These are phyloP conservation scores for Agrilus planipennis DNA, from an alignment of 1,140 invertebrate species.

Conservation along the genomic window DNA sequence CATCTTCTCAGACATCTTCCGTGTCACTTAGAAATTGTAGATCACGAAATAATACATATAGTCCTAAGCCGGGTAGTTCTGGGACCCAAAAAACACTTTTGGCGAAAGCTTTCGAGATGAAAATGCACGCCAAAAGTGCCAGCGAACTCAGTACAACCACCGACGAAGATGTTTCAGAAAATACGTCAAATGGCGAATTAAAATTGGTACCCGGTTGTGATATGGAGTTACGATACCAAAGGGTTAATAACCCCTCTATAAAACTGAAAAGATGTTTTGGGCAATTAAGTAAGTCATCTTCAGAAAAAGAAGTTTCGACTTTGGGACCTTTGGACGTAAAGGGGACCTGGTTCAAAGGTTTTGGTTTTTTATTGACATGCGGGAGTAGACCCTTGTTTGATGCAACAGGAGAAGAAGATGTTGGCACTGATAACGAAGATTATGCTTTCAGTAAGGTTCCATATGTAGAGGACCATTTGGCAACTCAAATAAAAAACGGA, in stretches of 20 bases:
- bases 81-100: background rate
- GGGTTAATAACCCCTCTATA: background rate
- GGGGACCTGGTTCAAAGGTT: background rate
- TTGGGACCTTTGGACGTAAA: slow-evolving; percentile 1
- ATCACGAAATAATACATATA: no score
- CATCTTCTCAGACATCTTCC: background rate
- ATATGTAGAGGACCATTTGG: background rate
- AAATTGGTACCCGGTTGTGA: background rate
- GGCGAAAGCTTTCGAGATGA: background rate
- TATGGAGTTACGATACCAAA: background rate
- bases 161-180: background rate
- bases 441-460: background rate
- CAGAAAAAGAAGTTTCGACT: background rate
- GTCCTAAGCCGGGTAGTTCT: background rate
- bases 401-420: background rate
- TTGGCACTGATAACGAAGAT: background rate
- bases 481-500: background rate
- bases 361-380: background rate
- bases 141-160: no score
- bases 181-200: background rate
- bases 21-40: background rate
- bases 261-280: background rate
- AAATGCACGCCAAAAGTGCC: no score
- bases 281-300: background rate
- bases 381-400: background rate